A percentile compares a stretch with the other conserved stretches of the same genome.
Evolutionary conservation across 2,113 vertebrate species (phyloP).

Genomic region (Tautogolabrus adspersus): DNA sequence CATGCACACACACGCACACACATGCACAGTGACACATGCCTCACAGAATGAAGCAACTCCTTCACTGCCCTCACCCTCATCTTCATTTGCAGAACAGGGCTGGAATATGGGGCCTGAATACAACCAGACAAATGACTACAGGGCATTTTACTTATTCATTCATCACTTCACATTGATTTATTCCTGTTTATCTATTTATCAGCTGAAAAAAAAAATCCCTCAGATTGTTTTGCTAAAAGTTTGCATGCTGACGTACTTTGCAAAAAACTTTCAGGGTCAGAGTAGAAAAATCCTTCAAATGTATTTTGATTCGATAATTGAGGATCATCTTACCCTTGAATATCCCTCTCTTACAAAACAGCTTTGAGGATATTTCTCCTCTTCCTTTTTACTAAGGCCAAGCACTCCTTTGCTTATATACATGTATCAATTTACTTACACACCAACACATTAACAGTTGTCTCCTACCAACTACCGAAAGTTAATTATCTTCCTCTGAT

Average conservation of each 20-base stretch:
- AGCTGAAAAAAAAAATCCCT: constrained; percentile 50
- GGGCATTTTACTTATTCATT: constrained; percentile 83
- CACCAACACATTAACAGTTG: constrained; percentile 69
- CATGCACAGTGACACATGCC: constrained; percentile 20
- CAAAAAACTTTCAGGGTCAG: constrained; percentile 71
- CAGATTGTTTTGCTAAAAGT: constrained; percentile 68
- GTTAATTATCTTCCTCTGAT: too few species aligned
- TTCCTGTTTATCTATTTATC: constrained; percentile 83
- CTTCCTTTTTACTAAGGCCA: constrained; percentile 59
- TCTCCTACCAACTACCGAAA: constrained; percentile 53
- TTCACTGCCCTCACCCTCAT: constrained; percentile 54
- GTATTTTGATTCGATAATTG: constrained; percentile 42
- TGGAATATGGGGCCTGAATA: constrained; percentile 71
- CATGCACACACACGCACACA: background rate
- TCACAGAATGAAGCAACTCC: constrained; percentile 29
- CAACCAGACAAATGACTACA: constrained; percentile 79
- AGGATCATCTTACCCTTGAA: constrained; percentile 55
- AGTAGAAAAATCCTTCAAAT: constrained; percentile 29
- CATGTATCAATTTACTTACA: constrained; percentile 73
- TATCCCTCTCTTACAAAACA: constrained; percentile 25
- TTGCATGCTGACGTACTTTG: constrained; percentile 48
- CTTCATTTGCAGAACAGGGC: constrained; percentile 71
- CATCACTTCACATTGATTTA: constrained; percentile 80
- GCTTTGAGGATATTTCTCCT: constrained; percentile 46
- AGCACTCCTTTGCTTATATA: constrained; percentile 60